A percentile compares a stretch with the other conserved stretches of the same genome.
phyloP scores from a whole-genome alignment of 2,797 vertebrate species.

The Chromis chromis region DNA sequence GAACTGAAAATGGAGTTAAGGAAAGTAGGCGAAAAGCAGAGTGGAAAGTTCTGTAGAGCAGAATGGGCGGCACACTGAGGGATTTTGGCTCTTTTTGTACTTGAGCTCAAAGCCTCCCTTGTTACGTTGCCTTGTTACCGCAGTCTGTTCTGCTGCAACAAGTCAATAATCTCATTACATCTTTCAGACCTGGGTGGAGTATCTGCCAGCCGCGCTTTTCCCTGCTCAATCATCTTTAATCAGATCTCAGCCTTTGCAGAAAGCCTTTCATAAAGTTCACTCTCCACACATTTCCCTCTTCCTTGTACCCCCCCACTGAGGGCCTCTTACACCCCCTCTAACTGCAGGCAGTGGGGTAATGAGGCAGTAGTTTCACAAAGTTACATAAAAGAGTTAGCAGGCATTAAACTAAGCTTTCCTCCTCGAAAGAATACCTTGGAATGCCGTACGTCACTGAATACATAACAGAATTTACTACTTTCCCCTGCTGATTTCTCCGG shows the following conservation, averaged over 20 bases:
- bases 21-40: conserved; percentile 18
- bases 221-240: conserved; percentile 19
- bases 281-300: not conserved
- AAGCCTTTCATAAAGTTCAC: conserved; percentile 13
- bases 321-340: not conserved
- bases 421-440: not conserved
- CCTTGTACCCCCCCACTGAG: not conserved
- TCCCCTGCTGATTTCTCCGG: conserved; percentile 23
- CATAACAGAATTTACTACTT: conserved; percentile 22
- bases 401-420: conserved; percentile 40
- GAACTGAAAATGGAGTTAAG: conserved; percentile 79
- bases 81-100: conserved; percentile 17
- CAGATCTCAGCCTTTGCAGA: conserved; percentile 21
- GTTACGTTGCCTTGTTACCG: conserved; percentile 24
- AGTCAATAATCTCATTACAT: conserved; percentile 56
- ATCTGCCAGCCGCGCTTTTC: not conserved
- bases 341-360: conserved; percentile 12
- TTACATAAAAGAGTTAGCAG: conserved; percentile 56
- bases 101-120: conserved; percentile 42
- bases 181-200: conserved; percentile 37
- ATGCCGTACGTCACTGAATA: conserved; percentile 7
- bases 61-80: not conserved
- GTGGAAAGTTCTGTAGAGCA: not conserved
- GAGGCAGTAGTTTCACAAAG: conserved; percentile 28
- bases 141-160: conserved; percentile 23